These are phyloP conservation scores for Cydia amplana DNA, from an alignment of 1,140 invertebrate genomes.

Conservation along the genomic window DNA sequence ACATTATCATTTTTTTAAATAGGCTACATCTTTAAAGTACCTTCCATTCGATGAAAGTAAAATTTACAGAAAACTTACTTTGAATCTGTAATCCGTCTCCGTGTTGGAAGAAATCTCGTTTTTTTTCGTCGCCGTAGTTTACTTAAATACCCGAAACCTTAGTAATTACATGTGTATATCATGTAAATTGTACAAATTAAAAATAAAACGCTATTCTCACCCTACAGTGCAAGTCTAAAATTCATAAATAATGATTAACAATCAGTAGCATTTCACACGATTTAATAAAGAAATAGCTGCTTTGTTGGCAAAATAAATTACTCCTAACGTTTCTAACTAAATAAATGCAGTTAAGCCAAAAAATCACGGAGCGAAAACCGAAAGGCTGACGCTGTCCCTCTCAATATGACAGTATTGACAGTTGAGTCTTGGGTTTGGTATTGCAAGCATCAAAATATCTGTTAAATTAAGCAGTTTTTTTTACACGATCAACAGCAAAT, in stretches of 20 bases:
- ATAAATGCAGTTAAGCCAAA: constrained; percentile 17
- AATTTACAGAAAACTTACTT: constrained; percentile 8
- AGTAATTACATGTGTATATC: not conserved
- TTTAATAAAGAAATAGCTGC: not conserved
- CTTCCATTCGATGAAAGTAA: constrained; percentile 4
- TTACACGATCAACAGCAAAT: too few relatives aligned
- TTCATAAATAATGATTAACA: constrained; percentile 7
- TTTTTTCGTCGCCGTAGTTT: constrained; percentile 32
- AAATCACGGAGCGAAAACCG: constrained; percentile 20
- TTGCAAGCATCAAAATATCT: not conserved
- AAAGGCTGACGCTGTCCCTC: constrained; percentile 14
- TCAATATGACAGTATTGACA: not conserved
- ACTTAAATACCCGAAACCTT: constrained; percentile 7
- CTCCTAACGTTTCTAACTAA: constrained; percentile 6
- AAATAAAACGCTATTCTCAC: not conserved
- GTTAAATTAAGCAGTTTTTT: too few relatives aligned
- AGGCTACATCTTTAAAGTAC: constrained; percentile 5
- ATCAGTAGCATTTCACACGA: not conserved
- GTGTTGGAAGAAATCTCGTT: constrained; percentile 29
- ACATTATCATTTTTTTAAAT: constrained; percentile 31
- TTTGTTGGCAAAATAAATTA: constrained; percentile 25
- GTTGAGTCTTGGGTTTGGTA: not conserved
- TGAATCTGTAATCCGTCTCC: constrained; percentile 31
- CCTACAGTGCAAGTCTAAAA: not conserved
- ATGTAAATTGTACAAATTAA: not conserved